Conservation (phyloP, 2,888 invertebrate genomes). For the Coenonympha arcania region DNA sequence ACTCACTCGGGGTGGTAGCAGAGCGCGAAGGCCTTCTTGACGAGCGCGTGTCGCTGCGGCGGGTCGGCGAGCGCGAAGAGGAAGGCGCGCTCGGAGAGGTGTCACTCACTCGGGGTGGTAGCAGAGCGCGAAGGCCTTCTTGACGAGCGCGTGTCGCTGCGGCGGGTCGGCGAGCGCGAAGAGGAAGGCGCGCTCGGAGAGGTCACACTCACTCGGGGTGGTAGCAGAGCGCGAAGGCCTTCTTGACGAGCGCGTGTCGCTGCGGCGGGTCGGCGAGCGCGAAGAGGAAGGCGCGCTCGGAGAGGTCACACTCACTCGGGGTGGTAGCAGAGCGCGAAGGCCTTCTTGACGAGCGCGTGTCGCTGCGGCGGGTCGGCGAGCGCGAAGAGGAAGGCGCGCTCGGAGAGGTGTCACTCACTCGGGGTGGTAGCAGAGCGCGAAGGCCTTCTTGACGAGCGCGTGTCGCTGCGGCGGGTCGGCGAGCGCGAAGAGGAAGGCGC, state of each 20-base stretch:
- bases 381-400: slow-evolving; percentile 89
- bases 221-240: slow-evolving; percentile 92
- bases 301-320: slow-evolving; percentile 19
- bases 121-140: slow-evolving; percentile 92
- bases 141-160: slow-evolving; percentile 84
- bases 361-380: slow-evolving; percentile 84
- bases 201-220: slow-evolving; percentile 22
- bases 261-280: slow-evolving; percentile 84
- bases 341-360: slow-evolving; percentile 88
- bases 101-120: slow-evolving; percentile 55
- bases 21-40: slow-evolving; percentile 91
- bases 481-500: slow-evolving; percentile 88
- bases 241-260: slow-evolving; percentile 87
- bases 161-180: slow-evolving; percentile 86
- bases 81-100: slow-evolving; percentile 89
- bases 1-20: slow-evolving; percentile 73
- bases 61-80: slow-evolving; percentile 85
- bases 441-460: slow-evolving; percentile 88
- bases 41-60: slow-evolving; percentile 85
- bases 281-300: slow-evolving; percentile 91
- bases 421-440: slow-evolving; percentile 84
- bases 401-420: slow-evolving; percentile 62
- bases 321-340: slow-evolving; percentile 88
- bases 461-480: slow-evolving; percentile 85
- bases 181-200: slow-evolving; percentile 87